These are phyloP conservation scores for Epinephelus moara DNA, from an alignment of 2,113 vertebrate species.

Conservation along the genomic window DNA sequence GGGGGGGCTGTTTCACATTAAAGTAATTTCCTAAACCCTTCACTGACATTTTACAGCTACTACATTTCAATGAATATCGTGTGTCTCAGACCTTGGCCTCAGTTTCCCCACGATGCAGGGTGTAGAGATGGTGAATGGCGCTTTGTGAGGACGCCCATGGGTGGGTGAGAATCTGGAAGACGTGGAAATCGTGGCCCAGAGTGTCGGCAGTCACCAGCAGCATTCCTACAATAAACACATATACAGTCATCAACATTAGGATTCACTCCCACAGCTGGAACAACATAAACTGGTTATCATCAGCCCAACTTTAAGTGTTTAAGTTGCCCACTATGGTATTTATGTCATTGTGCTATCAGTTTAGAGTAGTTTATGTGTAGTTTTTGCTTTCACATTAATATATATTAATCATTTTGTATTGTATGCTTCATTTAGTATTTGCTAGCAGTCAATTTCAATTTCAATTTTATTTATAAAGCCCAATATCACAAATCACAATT, in stretches of 20 bases:
- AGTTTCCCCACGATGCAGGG: slow-evolving; percentile 97
- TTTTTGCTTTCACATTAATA: background rate
- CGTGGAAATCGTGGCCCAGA: slow-evolving; percentile 96
- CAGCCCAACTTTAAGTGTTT: background rate
- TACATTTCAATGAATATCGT: background rate
- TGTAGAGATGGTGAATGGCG: slow-evolving; percentile 97
- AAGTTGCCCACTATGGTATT: background rate
- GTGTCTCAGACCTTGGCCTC: slow-evolving; percentile 92
- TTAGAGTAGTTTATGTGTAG: background rate
- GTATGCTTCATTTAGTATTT: background rate
- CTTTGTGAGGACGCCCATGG: slow-evolving; percentile 97
- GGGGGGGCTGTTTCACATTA: no score
- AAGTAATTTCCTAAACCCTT: no score
- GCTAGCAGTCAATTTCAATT: no score
- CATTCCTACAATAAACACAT: slow-evolving; percentile 87
- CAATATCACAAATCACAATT: no score
- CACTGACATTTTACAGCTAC: no score
- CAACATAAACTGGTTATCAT: background rate
- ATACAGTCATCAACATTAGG: background rate
- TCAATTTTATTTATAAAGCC: no score
- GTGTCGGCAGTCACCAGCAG: slow-evolving; percentile 97
- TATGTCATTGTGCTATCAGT: background rate
- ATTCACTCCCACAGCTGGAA: background rate
- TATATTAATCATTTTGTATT: background rate
- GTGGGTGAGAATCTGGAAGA: slow-evolving; percentile 98